Evolutionary conservation across 2,113 vertebrate species (phyloP), one percentile per base, ranked within the genome.

Genomic region (Ornithorhynchus anatinus): DNA sequence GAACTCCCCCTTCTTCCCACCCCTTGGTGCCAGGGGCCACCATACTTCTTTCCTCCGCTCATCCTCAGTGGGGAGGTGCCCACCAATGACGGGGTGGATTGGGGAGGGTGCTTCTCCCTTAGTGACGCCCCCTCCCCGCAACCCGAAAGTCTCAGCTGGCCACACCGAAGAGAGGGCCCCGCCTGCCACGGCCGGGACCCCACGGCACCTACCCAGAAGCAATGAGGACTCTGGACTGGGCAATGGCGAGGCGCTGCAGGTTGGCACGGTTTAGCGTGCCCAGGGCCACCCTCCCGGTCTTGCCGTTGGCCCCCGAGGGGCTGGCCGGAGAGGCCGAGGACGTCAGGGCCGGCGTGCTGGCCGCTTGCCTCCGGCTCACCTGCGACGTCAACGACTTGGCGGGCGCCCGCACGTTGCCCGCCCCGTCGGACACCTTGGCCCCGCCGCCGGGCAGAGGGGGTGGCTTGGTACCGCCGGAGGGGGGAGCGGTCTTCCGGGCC

Each of bases 221-320:
- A 3, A 98, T 96, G 73, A 98, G 95, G 5, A 96, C 95, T 19
- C 95, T 94, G 80, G 96, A 98, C 92, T 98, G 97, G 20, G 96
- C 96, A 42, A 97, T 95, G 37, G 97, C 97, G 23, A 98, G 94
- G 74, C 95, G 94, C 81, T 97, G 96, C 27, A 98, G 86, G 44
- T 92, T 95, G 62, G 92, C 94, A 39, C 93, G 90, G 80, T 94
- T 97, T 69, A 97, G 88, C 42, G 95, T 96, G 12, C 94, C 62
- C 15, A 97, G 88, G 75, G 94, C 92, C 4, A 94, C 89, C 7
- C 68, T 81, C 5, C 89, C 52, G 0, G 37, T 72, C 72, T 91
- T 92, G 77, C 72, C 10, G 0, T 61, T 70, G 74, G 50, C 1
- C 0, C 75, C 56, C 0, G 81, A 6, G 59, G 96, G 60, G 75